phyloP scores from a whole-genome alignment of 2,113 vertebrate species.

The Trachemys scripta region DNA sequence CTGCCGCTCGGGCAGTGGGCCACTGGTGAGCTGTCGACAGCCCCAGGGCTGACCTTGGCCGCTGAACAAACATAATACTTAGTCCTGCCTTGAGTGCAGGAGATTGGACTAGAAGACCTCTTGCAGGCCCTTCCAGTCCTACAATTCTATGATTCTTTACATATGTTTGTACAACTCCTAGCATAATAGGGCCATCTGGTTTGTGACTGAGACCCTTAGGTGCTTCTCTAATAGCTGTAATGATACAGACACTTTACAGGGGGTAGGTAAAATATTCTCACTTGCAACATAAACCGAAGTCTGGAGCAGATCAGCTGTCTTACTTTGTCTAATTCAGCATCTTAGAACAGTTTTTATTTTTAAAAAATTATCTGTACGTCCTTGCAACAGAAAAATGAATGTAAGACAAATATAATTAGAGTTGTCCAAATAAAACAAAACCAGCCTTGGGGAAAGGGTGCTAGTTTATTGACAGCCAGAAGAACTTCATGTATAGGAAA shows the following conservation, averaged over 20 bases:
- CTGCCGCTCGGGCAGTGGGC: too few relatives aligned
- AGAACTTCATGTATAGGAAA: not conserved
- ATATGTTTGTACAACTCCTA: not conserved
- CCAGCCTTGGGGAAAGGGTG: not conserved
- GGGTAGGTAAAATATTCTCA: constrained; percentile 4
- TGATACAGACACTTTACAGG: not conserved
- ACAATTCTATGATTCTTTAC: too few relatives aligned
- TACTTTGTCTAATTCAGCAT: not conserved
- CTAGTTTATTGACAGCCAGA: not conserved
- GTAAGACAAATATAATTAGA: not conserved
- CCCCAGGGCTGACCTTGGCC: too few relatives aligned
- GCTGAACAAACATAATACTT: too few relatives aligned
- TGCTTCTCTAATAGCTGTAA: not conserved
- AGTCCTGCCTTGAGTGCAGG: too few relatives aligned
- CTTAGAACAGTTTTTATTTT: not conserved
- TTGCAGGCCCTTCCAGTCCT: too few relatives aligned
- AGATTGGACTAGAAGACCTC: too few relatives aligned
- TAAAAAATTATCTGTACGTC: not conserved
- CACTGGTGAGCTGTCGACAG: too few relatives aligned
- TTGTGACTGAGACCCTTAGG: not conserved
- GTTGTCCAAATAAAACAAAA: not conserved
- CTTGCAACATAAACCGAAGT: not conserved
- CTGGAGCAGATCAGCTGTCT: not conserved
- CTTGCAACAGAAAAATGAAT: not conserved
- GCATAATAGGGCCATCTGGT: not conserved